Conservation (phyloP, 2,888 invertebrate species). For the Chymomyza amoena region DNA sequence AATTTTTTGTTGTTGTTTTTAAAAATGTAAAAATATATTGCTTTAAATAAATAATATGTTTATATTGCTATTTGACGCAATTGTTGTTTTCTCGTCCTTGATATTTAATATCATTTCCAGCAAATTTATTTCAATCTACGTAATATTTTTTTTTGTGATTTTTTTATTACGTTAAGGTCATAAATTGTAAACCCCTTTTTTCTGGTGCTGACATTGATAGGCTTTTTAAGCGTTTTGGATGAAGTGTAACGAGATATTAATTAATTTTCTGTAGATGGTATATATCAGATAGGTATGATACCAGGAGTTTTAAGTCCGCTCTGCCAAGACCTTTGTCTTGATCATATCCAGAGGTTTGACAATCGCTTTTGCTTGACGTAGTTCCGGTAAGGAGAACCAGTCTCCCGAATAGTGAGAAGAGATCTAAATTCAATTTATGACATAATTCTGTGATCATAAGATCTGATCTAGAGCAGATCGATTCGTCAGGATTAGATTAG, state of each 20-base stretch:
- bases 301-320: too few relatives aligned
- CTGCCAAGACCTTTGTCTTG: too few relatives aligned
- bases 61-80: conserved; percentile 16
- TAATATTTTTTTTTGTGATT: not conserved
- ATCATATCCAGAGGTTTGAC: too few relatives aligned
- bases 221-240: not conserved
- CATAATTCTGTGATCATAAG: too few relatives aligned
- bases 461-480: too few relatives aligned
- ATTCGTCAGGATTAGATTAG: too few relatives aligned
- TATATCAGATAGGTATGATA: too few relatives aligned
- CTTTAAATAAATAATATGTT: conserved; percentile 38
- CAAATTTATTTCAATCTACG: conserved; percentile 29
- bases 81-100: not conserved
- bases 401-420: too few relatives aligned
- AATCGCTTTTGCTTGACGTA: too few relatives aligned
- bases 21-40: conserved; percentile 12
- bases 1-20: conserved; percentile 22
- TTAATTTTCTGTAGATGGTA: too few relatives aligned
- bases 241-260: not conserved
- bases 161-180: conserved; percentile 21
- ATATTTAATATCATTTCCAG: conserved; percentile 22
- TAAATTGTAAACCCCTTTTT: conserved; percentile 21
- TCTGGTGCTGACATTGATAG: conserved; percentile 26
- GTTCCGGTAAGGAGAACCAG: too few relatives aligned
- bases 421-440: too few relatives aligned